phyloP scores from a whole-genome alignment of 2,113 vertebrate species.

The Elachura formosa region DNA sequence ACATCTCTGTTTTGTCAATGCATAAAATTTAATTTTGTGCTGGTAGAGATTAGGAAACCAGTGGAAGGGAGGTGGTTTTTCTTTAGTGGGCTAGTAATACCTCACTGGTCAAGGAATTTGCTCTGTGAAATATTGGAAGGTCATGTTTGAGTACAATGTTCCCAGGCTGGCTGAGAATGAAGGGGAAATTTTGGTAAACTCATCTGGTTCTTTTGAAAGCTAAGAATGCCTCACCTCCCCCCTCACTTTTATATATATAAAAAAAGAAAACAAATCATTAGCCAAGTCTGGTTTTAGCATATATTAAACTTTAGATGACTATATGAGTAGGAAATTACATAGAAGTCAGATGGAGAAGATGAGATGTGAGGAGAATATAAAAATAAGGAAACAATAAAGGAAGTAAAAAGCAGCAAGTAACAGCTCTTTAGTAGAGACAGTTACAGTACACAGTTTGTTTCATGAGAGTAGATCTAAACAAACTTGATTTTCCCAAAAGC shows the following conservation, averaged over 20 bases:
- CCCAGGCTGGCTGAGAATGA: neutral
- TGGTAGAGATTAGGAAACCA: neutral
- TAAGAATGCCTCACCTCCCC: neutral
- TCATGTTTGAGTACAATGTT: neutral
- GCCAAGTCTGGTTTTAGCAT: neutral
- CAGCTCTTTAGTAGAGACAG: neutral
- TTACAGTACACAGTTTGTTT: neutral
- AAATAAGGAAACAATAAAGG: neutral
- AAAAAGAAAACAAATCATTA: neutral
- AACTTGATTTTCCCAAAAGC: neutral
- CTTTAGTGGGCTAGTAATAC: neutral
- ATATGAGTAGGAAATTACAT: neutral
- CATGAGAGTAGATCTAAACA: neutral
- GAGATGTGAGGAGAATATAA: neutral
- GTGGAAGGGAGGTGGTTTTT: neutral
- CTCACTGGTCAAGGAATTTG: neutral
- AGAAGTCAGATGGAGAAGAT: neutral
- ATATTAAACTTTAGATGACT: neutral
- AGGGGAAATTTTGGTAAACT: neutral
- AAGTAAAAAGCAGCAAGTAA: neutral
- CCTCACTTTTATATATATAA: neutral
- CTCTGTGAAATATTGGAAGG: neutral
- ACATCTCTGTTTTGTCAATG: neutral
- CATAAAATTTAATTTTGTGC: neutral
- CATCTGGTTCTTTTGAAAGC: neutral